These are phyloP conservation scores for Mactromeris polynyma DNA, from an alignment of 2,888 invertebrate species.

Conservation along the genomic window DNA sequence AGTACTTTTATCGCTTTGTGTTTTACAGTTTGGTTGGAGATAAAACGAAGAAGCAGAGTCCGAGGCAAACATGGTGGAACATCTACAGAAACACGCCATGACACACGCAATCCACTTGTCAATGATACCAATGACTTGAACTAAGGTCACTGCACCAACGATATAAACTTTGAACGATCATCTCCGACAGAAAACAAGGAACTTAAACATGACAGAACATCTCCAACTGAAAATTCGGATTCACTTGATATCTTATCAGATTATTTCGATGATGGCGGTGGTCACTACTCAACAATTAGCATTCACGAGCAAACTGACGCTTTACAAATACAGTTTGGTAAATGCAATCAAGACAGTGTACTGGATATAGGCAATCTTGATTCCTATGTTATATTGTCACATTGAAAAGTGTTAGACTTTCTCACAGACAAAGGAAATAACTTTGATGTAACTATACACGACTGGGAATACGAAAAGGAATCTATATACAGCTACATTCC, in stretches of 20 bases:
- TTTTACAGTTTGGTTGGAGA: conserved; percentile 40
- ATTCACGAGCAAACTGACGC: conserved; percentile 11
- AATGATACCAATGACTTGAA: no score
- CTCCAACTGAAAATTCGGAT: not conserved
- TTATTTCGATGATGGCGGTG: not conserved
- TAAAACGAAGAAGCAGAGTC: conserved; percentile 28
- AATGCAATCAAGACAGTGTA: conserved; percentile 13
- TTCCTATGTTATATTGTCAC: conserved; percentile 9
- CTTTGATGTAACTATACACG: conserved; percentile 45
- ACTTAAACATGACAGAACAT: not conserved
- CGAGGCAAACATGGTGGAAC: not conserved
- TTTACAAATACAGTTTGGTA: conserved; percentile 23
- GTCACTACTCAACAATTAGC: not conserved
- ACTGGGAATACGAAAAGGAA: conserved; percentile 44
- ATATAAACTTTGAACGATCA: not conserved
- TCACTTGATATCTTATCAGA: not conserved
- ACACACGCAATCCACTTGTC: not conserved
- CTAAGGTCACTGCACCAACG: no score
- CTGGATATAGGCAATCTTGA: conserved; percentile 8
- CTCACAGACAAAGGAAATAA: conserved; percentile 21
- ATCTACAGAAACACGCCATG: no score
- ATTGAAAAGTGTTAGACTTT: conserved; percentile 31
- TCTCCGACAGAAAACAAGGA: not conserved
- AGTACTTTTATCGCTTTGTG: not conserved
- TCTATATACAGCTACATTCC: conserved; percentile 33